Conservation (phyloP, 92 coral and sea anemone species). For the Muricea muricata region DNA sequence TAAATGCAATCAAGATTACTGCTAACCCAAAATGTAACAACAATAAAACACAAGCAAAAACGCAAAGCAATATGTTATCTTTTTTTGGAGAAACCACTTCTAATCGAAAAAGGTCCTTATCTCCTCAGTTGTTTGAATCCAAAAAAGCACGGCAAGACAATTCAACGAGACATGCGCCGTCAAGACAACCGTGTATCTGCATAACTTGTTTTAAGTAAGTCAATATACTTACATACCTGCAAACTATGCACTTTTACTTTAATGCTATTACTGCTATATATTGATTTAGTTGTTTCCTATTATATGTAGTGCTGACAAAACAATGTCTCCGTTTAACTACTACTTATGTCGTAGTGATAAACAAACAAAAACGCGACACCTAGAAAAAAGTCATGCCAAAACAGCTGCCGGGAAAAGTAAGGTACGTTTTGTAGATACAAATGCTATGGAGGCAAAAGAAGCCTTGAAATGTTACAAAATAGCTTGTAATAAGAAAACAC, state of each 20-base stretch:
- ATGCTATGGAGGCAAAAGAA: slow-evolving; percentile 8
- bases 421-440: neutral
- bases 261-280: neutral
- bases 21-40: neutral
- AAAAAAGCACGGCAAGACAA: neutral
- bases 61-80: neutral
- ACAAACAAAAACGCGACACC: slow-evolving; percentile 2
- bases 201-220: slow-evolving; percentile 42
- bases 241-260: neutral
- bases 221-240: neutral
- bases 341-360: slow-evolving; percentile 17
- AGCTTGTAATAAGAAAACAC: neutral
- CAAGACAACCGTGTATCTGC: slow-evolving; percentile 11
- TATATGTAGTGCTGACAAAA: slow-evolving; percentile 8
- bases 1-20: neutral
- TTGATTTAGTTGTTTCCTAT: neutral
- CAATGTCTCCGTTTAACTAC: slow-evolving; percentile 13
- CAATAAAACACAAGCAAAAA: neutral
- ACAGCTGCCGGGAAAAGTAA: neutral
- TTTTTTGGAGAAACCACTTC: neutral
- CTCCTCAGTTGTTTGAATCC: neutral
- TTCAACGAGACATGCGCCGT: neutral
- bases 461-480: neutral
- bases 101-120: neutral
- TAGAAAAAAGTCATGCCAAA: neutral